These are phyloP conservation scores for Lysiphlebus fabarum DNA, from an alignment of 1,140 invertebrate species.

Conservation along the genomic window DNA sequence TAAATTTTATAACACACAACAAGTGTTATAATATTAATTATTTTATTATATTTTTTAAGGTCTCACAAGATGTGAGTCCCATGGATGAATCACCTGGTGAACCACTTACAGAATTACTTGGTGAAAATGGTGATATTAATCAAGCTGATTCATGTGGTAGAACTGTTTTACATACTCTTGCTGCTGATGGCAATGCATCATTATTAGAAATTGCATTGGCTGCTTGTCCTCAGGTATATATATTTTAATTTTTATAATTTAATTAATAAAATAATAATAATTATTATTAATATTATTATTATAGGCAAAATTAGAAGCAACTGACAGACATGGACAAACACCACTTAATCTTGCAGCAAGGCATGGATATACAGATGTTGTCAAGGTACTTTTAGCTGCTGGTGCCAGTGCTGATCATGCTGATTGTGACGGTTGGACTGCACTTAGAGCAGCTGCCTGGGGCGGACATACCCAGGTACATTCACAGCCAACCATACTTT, in stretches of 20 bases:
- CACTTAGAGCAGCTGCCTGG: slow-evolving; percentile 84
- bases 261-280: background rate
- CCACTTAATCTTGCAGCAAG: slow-evolving; percentile 79
- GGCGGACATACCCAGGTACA: slow-evolving; percentile 84
- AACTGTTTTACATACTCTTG: slow-evolving; percentile 71
- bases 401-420: slow-evolving; percentile 78
- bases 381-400: slow-evolving; percentile 68
- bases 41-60: slow-evolving; percentile 29
- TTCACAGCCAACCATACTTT: slow-evolving; percentile 30
- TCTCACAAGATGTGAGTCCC: slow-evolving; percentile 51
- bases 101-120: slow-evolving; percentile 50
- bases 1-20: slow-evolving; percentile 4
- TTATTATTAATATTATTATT: background rate
- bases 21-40: background rate
- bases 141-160: slow-evolving; percentile 63
- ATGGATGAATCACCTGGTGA: slow-evolving; percentile 50
- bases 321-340: slow-evolving; percentile 76
- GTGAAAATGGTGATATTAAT: slow-evolving; percentile 52
- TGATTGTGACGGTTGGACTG: slow-evolving; percentile 87
- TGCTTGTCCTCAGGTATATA: slow-evolving; percentile 55
- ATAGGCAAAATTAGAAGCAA: slow-evolving; percentile 60
- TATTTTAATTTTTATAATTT: background rate
- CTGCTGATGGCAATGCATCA: slow-evolving; percentile 69
- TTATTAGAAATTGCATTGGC: slow-evolving; percentile 64
- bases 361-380: slow-evolving; percentile 73